Evolutionary conservation across 2,888 invertebrate species (phyloP).

Genomic region (Philereme transversata): DNA sequence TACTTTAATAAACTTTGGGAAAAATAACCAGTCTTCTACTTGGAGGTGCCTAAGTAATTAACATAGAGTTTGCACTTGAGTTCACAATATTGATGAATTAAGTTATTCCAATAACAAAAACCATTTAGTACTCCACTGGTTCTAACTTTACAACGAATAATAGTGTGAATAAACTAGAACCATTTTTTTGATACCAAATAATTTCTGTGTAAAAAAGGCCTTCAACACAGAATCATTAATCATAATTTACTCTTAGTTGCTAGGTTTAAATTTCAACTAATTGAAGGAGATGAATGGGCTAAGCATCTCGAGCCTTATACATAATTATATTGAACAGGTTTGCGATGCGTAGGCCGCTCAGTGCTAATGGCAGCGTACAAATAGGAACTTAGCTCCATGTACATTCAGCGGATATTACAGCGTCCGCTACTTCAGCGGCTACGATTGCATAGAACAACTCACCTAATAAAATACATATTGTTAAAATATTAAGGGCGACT

Average conservation of each 20-base stretch:
- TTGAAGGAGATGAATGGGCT: constrained; percentile 35
- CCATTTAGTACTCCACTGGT: neutral
- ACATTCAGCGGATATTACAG: constrained; percentile 14
- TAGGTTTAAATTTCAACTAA: constrained; percentile 32
- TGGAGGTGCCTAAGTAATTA: too few species aligned
- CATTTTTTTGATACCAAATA: constrained; percentile 1
- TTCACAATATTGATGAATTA: too few species aligned
- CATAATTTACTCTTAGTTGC: constrained; percentile 32
- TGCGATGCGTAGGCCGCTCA: constrained; percentile 27
- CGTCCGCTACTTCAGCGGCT: neutral
- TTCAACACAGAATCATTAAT: too few species aligned
- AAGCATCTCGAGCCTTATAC: constrained; percentile 19
- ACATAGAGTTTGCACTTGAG: too few species aligned
- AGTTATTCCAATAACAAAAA: neutral
- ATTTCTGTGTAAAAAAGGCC: neutral
- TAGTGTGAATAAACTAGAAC: constrained; percentile 8
- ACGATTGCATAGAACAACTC: neutral
- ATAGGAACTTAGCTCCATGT: neutral
- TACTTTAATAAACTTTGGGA: too few species aligned
- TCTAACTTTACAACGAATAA: neutral
- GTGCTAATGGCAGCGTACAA: constrained; percentile 18
- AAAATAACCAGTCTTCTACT: too few species aligned
- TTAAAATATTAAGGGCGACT: too few species aligned
- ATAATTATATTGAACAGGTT: constrained; percentile 23
- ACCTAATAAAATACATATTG: neutral